Evolutionary conservation across 1,140 invertebrate species (phyloP).

Genomic region (Drosophila oshimai): DNA sequence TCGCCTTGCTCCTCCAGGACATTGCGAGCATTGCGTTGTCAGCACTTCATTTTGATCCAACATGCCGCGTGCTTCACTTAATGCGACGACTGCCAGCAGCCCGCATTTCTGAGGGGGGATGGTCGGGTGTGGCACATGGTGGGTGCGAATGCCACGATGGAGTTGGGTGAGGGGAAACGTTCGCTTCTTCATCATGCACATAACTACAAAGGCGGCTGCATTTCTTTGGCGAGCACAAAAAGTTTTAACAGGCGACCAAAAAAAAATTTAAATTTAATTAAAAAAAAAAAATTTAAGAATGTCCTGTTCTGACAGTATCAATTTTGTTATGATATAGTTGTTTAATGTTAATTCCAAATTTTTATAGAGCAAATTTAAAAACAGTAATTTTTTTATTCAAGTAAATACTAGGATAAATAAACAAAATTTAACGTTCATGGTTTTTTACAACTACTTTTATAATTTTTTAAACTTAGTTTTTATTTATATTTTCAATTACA

Average conservation of each 20-base stretch:
- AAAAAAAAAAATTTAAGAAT: not conserved
- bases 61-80: constrained; percentile 76
- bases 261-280: not conserved
- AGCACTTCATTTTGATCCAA: constrained; percentile 80
- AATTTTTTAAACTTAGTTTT: no score
- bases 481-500: no score
- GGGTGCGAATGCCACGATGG: not conserved
- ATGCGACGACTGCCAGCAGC: constrained; percentile 58
- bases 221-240: constrained; percentile 28
- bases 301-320: no score
- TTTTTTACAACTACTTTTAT: no score
- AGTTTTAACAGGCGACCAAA: not conserved
- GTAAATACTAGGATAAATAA: no score
- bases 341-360: no score
- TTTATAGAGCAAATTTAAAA: no score
- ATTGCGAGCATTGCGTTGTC: constrained; percentile 63
- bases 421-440: no score
- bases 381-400: no score
- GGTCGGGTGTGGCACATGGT: no score
- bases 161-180: not conserved
- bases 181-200: constrained; percentile 48
- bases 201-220: constrained; percentile 53
- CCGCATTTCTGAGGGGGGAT: constrained; percentile 10
- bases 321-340: no score
- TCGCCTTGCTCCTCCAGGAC: constrained; percentile 10